Conservation (phyloP, 1,140 invertebrate species). For the Pogonognathellus flavescens region DNA sequence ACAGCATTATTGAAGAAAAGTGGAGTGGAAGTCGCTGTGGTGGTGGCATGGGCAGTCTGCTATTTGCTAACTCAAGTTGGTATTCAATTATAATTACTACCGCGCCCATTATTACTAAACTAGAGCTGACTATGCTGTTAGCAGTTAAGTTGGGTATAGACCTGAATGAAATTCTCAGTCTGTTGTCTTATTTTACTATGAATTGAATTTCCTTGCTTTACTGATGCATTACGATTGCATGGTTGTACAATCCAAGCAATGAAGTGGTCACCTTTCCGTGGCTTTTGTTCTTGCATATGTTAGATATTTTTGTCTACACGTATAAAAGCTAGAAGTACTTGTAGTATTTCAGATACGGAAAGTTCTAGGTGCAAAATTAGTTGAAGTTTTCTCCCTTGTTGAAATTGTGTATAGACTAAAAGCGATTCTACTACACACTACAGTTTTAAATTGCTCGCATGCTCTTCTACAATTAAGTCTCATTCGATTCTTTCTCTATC, state of each 20-base stretch:
- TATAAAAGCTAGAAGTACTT: too few species aligned
- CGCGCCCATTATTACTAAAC: constrained; percentile 15
- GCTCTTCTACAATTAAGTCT: constrained; percentile 41
- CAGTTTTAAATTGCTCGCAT: constrained; percentile 39
- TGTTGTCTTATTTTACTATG: neutral
- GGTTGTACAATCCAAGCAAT: too few species aligned
- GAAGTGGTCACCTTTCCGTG: too few species aligned
- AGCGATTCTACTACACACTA: neutral
- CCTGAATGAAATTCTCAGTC: neutral
- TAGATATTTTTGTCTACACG: too few species aligned
- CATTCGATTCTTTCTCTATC: constrained; percentile 38
- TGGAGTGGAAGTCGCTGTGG: neutral
- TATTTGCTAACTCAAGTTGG: neutral
- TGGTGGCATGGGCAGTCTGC: neutral
- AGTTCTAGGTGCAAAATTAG: too few species aligned
- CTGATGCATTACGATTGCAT: too few species aligned
- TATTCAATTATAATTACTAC: constrained; percentile 28
- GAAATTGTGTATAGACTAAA: neutral
- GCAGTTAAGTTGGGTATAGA: neutral
- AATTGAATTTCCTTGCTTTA: neutral
- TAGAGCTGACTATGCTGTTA: neutral
- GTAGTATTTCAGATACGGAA: too few species aligned
- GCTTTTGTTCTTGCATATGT: too few species aligned
- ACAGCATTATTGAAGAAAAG: neutral
- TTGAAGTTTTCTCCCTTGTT: neutral